Evolutionary conservation across 1,140 invertebrate genomes (phyloP), one percentile per base, ranked within the genome.

Genomic region (Ceratina japonica): DNA sequence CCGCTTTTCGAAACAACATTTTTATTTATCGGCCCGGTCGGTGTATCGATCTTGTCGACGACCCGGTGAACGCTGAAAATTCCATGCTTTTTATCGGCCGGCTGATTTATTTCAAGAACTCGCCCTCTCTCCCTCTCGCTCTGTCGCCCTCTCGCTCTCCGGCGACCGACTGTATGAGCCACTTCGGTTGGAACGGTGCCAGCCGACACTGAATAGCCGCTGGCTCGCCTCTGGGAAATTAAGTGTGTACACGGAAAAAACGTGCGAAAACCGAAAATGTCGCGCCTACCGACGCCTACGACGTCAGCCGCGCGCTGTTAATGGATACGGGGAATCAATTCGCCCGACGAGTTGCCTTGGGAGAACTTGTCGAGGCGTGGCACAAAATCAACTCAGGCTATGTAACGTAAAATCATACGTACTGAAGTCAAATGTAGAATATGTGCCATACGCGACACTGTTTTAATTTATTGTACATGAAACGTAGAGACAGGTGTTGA

Each of bases 201-300:
- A 84, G 62, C 56, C 65, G 79, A 75, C 83, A 65, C 20, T 65
- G 70, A 84, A 75, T 62, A 56, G 27, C 61, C 52, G 75, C 18
- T 52, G 61, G 61, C 70, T 83, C 71, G 81, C 81, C 82, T 84
- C 82, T 83, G 81, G 81, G 82, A 84, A 84, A 84, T 84, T 84
- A 84, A 84, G 81, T 69, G 65, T 58, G 44, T 70, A 52, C 44
- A 59, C 31, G 82, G 61, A 56, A 56, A 71, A 80, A 80, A 83
- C 76, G 71, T 54, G 71, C 61, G 81, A 83, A 44, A 83, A 79
- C 52, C 61, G 49, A 80, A 82, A 83, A 75, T 71, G 71, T 71
- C 75, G 56, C 68, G 75, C 49, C 75, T 63, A 13, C 54, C 62
- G 68, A 44, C 68, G 75, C 49, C 75, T 63, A 13, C 54, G 20